Evolutionary conservation across 2,113 vertebrate species (phyloP).

Genomic region (Rhinopomastus cyanomelas): DNA sequence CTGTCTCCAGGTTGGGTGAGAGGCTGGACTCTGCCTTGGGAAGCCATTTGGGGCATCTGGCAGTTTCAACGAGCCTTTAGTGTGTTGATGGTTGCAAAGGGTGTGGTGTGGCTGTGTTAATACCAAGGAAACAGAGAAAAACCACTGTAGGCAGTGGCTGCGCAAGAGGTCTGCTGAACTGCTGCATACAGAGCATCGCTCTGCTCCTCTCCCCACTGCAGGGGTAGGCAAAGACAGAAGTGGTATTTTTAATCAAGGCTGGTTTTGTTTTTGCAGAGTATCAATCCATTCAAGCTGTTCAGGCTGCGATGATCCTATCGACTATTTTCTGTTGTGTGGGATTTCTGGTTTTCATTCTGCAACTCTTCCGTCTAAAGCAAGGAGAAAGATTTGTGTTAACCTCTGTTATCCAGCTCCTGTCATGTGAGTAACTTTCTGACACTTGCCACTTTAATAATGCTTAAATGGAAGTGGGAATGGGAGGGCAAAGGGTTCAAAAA

Average conservation of each 20-base stretch:
- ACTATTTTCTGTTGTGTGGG: constrained; percentile 89
- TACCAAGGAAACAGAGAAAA: background rate
- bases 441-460: background rate
- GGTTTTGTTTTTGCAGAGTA: constrained; percentile 76
- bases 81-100: background rate
- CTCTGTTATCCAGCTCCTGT: constrained; percentile 88
- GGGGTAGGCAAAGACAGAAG: background rate
- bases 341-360: constrained; percentile 92
- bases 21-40: background rate
- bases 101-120: background rate
- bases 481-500: background rate
- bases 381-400: constrained; percentile 93
- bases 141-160: background rate
- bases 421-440: constrained; percentile 80
- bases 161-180: background rate
- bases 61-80: background rate
- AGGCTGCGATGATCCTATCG: constrained; percentile 91
- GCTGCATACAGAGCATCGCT: background rate
- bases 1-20: background rate
- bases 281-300: constrained; percentile 83
- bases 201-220: background rate
- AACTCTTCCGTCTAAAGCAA: constrained; percentile 95
- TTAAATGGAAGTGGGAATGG: background rate
- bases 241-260: background rate
- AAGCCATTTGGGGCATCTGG: background rate